Evolutionary conservation across 2,113 vertebrate species (phyloP).

Genomic region (Origma solitaria): DNA sequence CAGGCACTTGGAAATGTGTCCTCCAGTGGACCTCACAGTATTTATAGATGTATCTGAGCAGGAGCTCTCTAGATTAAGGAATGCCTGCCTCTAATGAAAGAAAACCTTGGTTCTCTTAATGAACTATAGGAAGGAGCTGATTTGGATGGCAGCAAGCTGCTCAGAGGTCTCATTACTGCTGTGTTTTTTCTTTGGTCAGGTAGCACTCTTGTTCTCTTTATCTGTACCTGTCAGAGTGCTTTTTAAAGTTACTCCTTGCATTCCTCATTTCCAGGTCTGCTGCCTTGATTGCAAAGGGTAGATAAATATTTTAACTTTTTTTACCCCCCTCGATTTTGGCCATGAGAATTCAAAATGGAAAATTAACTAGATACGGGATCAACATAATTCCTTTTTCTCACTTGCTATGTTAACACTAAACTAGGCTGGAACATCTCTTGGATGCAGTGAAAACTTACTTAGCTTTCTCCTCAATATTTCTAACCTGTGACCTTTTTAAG

Average conservation of each 20-base stretch:
- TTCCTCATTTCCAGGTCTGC: not conserved
- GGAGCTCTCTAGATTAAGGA: not conserved
- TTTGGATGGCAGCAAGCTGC: not conserved
- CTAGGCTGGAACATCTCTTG: not conserved
- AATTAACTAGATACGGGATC: not conserved
- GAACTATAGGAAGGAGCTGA: not conserved
- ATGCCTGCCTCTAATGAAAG: not conserved
- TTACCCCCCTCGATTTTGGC: not conserved
- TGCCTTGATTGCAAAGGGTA: not conserved
- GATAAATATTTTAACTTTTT: not conserved
- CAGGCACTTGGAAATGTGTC: not conserved
- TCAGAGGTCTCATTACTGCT: not conserved
- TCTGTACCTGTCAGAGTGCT: not conserved
- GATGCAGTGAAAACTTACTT: not conserved
- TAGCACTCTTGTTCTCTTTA: not conserved
- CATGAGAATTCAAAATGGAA: not conserved
- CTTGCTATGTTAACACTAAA: not conserved
- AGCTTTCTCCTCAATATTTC: not conserved
- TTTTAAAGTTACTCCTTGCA: not conserved
- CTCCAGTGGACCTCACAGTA: not conserved
- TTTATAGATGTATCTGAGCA: not conserved
- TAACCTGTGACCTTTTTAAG: not conserved
- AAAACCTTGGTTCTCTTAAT: not conserved
- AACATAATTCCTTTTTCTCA: not conserved
- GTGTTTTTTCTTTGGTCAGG: not conserved